These are phyloP conservation scores for Erpetoichthys calabaricus DNA, from an alignment of 2,797 vertebrate species.

Conservation along the genomic window DNA sequence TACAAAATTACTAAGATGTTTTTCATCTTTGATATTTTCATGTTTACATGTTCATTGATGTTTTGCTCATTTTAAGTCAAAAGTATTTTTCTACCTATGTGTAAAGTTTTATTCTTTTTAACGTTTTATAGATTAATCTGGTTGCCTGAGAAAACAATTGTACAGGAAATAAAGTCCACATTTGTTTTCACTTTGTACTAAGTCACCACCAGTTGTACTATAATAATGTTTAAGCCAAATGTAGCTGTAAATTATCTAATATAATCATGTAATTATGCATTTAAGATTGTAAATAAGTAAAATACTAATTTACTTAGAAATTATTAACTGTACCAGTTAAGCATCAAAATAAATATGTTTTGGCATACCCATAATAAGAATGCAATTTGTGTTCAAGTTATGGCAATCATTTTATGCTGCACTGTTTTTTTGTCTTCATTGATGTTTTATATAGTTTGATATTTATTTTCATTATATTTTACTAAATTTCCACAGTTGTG, in stretches of 20 bases:
- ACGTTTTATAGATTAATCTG: constrained; percentile 33
- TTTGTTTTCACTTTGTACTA: constrained; percentile 59
- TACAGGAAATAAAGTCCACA: constrained; percentile 38
- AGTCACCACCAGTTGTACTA: constrained; percentile 20
- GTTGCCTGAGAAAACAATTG: constrained; percentile 39
- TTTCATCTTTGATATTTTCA: too few species aligned
- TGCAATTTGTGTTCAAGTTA: not conserved
- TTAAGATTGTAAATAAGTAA: not conserved
- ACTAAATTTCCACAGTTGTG: too few species aligned
- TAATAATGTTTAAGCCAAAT: not conserved
- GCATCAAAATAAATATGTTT: constrained; percentile 17
- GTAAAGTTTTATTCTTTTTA: constrained; percentile 27
- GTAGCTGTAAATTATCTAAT: not conserved
- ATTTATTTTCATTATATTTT: too few species aligned
- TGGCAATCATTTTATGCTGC: constrained; percentile 18
- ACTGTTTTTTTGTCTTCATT: constrained; percentile 24
- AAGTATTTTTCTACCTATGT: constrained; percentile 42
- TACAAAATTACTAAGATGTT: too few species aligned
- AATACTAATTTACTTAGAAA: constrained; percentile 10
- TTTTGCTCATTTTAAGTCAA: constrained; percentile 18
- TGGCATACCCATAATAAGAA: too few species aligned
- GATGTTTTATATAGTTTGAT: constrained; percentile 30
- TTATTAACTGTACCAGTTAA: constrained; percentile 37
- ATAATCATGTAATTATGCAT: not conserved
- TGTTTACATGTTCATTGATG: too few species aligned